Evolutionary conservation across 2,113 vertebrate genomes (phyloP).

Genomic region (Nesoenas mayeri): DNA sequence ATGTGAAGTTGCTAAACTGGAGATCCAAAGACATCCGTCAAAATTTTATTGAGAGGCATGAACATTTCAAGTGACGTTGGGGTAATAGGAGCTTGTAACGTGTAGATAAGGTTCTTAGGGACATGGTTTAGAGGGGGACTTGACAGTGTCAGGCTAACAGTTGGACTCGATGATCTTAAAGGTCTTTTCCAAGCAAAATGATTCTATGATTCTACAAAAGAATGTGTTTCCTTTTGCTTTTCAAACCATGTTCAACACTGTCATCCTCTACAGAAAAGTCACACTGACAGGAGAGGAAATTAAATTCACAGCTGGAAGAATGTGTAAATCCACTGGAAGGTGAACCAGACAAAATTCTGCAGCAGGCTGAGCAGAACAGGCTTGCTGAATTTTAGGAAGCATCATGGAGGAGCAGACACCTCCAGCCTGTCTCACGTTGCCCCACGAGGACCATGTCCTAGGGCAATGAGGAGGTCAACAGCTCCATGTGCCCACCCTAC

Average conservation of each 20-base stretch:
- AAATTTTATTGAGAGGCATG: background rate
- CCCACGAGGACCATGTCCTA: background rate
- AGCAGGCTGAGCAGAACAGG: background rate
- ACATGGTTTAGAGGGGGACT: no score
- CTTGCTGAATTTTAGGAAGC: background rate
- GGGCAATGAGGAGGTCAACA: rapidly evolving
- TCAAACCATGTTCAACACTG: background rate
- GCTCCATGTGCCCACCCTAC: background rate
- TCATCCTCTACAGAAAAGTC: background rate
- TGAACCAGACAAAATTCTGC: background rate
- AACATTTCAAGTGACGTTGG: background rate
- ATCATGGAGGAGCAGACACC: background rate
- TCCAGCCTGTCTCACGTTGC: background rate
- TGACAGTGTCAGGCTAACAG: no score
- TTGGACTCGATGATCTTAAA: no score
- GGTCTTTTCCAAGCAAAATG: no score
- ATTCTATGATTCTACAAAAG: background rate
- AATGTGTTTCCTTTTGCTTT: background rate
- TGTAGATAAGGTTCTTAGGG: no score
- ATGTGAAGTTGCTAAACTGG: background rate
- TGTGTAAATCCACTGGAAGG: background rate
- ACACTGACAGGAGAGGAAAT: background rate
- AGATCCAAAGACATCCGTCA: background rate
- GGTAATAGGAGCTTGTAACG: rapidly evolving
- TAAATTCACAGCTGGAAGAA: background rate